Conservation (phyloP, 2,113 vertebrate genomes). For the Colinus virginianus region DNA sequence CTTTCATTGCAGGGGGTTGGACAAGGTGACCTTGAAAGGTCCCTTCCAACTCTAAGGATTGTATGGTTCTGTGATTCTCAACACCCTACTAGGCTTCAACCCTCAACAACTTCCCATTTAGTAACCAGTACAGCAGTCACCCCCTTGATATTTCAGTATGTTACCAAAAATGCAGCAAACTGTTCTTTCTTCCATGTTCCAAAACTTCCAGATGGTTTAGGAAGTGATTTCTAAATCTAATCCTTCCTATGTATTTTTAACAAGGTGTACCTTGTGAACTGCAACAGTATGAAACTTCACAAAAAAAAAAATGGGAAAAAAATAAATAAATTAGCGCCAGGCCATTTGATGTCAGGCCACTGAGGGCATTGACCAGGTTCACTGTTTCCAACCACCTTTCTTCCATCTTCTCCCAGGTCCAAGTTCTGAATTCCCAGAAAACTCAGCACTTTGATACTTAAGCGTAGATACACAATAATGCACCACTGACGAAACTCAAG, state of each 20-base stretch:
- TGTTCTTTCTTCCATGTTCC: background rate
- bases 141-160: background rate
- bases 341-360: fast-evolving
- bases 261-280: background rate
- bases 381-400: background rate
- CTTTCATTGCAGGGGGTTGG: too few relatives aligned
- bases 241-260: background rate
- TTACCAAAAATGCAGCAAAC: background rate
- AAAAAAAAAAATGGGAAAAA: background rate
- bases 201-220: background rate
- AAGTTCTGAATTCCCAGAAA: background rate
- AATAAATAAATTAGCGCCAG: background rate
- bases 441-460: background rate
- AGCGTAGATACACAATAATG: fast-evolving
- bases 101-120: background rate
- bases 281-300: background rate
- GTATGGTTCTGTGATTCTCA: background rate
- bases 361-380: background rate
- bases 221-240: background rate
- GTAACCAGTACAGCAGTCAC: background rate
- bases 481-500: background rate
- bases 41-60: too few relatives aligned
- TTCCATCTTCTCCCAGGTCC: background rate
- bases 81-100: background rate
- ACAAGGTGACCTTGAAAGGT: too few relatives aligned